These are phyloP conservation scores for Pyxicephalus adspersus DNA, from an alignment of 2,113 vertebrate species.

Conservation along the genomic window DNA sequence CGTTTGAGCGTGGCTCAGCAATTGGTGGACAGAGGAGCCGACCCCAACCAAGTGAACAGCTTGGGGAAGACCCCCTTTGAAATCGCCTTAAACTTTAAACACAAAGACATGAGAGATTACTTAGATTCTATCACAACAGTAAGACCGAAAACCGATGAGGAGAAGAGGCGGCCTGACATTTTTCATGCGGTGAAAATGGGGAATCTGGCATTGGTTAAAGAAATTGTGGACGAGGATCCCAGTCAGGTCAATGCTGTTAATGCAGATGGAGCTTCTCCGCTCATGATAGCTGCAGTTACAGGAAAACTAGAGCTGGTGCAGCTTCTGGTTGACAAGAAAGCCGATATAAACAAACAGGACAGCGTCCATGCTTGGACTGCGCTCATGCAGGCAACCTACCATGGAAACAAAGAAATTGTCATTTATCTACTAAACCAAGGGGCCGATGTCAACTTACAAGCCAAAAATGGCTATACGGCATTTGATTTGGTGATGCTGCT, in stretches of 20 bases:
- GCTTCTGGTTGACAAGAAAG: constrained; percentile 88
- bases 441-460: constrained; percentile 89
- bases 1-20: constrained; percentile 85
- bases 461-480: constrained; percentile 95
- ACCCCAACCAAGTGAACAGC: constrained; percentile 85
- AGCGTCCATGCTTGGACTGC: constrained; percentile 93
- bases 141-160: constrained; percentile 88
- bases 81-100: constrained; percentile 84
- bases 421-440: constrained; percentile 92
- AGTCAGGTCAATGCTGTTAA: constrained; percentile 89
- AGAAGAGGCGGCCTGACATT: constrained; percentile 89
- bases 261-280: constrained; percentile 88
- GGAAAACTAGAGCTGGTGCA: constrained; percentile 91
- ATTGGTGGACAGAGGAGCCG: constrained; percentile 88
- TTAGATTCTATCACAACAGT: constrained; percentile 90
- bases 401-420: constrained; percentile 94
- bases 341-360: constrained; percentile 90
- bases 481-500: constrained; percentile 97
- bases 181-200: constrained; percentile 93
- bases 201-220: constrained; percentile 89
- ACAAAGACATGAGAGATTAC: constrained; percentile 87
- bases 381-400: constrained; percentile 97
- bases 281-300: constrained; percentile 94
- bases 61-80: constrained; percentile 92
- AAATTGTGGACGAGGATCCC: constrained; percentile 90